Conservation (phyloP, 2,888 invertebrate species). For the Candidula unifasciata region DNA sequence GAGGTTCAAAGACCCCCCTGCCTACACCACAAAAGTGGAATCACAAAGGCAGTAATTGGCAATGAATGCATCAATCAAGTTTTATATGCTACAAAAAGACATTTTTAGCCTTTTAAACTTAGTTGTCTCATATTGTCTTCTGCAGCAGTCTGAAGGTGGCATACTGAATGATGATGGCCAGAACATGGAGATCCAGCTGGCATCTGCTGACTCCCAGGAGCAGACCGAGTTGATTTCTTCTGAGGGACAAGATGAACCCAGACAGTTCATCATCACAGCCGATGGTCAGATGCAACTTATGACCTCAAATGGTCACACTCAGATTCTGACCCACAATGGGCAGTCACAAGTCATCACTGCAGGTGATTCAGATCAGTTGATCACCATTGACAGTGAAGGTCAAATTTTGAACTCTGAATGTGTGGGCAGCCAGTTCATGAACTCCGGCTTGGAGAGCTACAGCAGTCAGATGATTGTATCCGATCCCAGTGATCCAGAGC, state of each 20-base stretch:
- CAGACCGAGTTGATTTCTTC: constrained; percentile 27
- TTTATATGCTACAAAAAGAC: no score
- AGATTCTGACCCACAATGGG: constrained; percentile 18
- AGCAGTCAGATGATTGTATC: constrained; percentile 36
- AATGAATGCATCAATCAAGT: no score
- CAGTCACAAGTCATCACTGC: constrained; percentile 28
- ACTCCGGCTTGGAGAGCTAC: constrained; percentile 22
- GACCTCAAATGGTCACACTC: constrained; percentile 41
- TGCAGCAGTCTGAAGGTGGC: constrained; percentile 13
- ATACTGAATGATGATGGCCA: constrained; percentile 11
- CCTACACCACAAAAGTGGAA: no score
- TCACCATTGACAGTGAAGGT: constrained; percentile 30
- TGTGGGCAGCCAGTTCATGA: constrained; percentile 33
- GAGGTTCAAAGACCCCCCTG: no score
- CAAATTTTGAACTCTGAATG: constrained; percentile 36
- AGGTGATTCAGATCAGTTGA: constrained; percentile 9
- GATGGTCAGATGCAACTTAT: constrained; percentile 37
- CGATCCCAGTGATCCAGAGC: constrained; percentile 21
- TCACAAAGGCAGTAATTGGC: no score
- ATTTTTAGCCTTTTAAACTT: no score
- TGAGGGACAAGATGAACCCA: constrained; percentile 14
- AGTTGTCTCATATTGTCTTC: background rate
- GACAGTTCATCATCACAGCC: constrained; percentile 36
- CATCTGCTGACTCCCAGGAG: background rate
- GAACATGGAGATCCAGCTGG: constrained; percentile 33